Base-by-base conservation (phyloP, 2,888 invertebrate species). In the Himalopsyche anomala region DNA sequence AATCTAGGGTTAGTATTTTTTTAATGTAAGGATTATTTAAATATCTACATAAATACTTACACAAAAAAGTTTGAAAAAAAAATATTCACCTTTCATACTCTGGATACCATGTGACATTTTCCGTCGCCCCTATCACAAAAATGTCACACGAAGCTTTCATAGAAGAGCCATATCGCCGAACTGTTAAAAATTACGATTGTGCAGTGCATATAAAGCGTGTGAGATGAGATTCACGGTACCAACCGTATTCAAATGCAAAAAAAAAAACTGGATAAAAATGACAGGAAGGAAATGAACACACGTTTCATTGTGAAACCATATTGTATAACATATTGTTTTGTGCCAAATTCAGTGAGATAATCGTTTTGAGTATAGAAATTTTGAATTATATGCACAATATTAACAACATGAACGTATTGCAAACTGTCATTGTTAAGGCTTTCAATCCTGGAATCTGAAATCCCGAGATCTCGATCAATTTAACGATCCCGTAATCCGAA, bases 131-230 rank as follows among this genome's bases (percentile, higher is more conserved):
- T 36, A 15, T 74, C 36, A 12, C 38, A 36, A 36, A 74, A 74
- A 38, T 36, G 36, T 36, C 15, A 12, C 15, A 38, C 74, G 36
- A 36, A 74, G 36, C 38, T 51, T 12, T 51, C 15, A 51, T 15
- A 51, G 51, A 15, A 15, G 15, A 74, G 74, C 36, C 74, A 74
- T 74, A 74, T 74, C 74, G 38, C 38, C 74, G 38, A 74, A 74
- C 74, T 74, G 74, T 74, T 74, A 74, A 74, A 74, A 74, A 74
- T 74, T 74, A 74, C 36, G 74, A 74, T 15, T 74, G 74, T 74
- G 74, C 36, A 74, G 15, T 74, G 74, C 74, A 74, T 74, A 74
- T 12, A 74, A 74, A 74, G 11, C 74, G 74, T 15, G 5, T 36
- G 5, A 74, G 19, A 74, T 74, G 74, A 74, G 74, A 36, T 74